Conservation (phyloP, 1,140 invertebrate genomes). For the Drosophila pallidifrons region DNA sequence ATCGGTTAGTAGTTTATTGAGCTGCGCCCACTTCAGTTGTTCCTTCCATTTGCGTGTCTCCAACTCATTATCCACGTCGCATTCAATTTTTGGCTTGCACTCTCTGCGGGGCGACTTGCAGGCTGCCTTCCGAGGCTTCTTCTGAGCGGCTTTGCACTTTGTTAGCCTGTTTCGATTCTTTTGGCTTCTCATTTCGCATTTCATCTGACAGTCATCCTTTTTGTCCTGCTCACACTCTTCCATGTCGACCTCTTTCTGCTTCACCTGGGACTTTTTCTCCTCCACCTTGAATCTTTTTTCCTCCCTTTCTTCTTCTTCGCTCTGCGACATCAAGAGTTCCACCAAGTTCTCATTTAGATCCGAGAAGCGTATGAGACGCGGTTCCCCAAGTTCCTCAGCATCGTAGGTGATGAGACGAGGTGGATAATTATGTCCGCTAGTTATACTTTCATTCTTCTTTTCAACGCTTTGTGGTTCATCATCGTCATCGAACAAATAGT, state of each 20-base stretch:
- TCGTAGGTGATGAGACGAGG: conserved; percentile 60
- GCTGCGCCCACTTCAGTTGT: not conserved
- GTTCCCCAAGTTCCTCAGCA: conserved; percentile 46
- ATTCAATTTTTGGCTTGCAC: not conserved
- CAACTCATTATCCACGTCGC: not conserved
- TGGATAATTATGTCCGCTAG: conserved; percentile 45
- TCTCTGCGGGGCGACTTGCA: not conserved
- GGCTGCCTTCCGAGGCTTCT: no score
- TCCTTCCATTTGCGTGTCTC: not conserved
- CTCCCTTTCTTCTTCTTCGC: no score
- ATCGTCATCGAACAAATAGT: not conserved
- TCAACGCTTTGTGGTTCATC: no score
- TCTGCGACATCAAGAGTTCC: not conserved
- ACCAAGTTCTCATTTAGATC: conserved; percentile 33
- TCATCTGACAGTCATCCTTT: not conserved
- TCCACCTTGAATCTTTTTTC: no score
- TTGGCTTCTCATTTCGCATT: not conserved
- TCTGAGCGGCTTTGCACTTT: not conserved
- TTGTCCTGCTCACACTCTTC: no score
- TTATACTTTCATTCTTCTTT: not conserved
- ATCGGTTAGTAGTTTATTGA: not conserved
- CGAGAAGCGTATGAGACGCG: conserved; percentile 41
- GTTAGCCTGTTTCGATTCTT: not conserved
- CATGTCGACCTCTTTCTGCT: no score
- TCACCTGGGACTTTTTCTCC: no score